A percentile compares a stretch with the other conserved stretches of the same genome.
phyloP scores from a whole-genome alignment of 2,113 vertebrate species.

The Stomatorhinus ivindoensis region DNA sequence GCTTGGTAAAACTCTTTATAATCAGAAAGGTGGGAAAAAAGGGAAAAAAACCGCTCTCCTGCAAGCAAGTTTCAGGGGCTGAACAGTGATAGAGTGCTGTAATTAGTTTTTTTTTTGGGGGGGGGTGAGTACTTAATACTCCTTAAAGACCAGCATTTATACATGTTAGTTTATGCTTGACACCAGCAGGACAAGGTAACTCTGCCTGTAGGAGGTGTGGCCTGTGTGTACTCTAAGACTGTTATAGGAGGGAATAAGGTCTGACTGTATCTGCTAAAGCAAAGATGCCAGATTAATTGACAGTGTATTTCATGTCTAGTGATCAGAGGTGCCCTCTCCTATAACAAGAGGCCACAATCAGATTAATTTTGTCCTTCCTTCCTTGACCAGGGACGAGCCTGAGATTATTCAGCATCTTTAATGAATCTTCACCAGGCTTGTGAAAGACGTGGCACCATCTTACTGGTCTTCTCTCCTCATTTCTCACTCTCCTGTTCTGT shows the following conservation, averaged over 20 bases:
- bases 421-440: not conserved
- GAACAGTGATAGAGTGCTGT: not conserved
- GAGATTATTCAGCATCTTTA: not conserved
- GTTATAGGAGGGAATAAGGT: not conserved
- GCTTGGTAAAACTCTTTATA: constrained; percentile 24
- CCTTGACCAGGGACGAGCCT: not conserved
- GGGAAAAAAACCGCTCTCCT: not conserved
- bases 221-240: too few species aligned
- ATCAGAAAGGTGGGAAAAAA: not conserved
- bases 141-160: not conserved
- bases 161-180: not conserved
- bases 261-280: not conserved
- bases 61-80: constrained; percentile 10
- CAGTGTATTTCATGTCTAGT: not conserved
- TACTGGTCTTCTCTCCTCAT: not conserved
- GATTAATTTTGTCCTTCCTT: not conserved
- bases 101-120: not conserved
- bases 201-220: not conserved
- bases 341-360: not conserved
- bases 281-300: not conserved
- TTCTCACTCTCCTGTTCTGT: not conserved
- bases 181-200: not conserved
- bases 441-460: not conserved
- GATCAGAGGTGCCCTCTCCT: not conserved
- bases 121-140: constrained; percentile 9